Base-by-base conservation (phyloP, 2,888 invertebrate genomes). In the Taenaris catops region DNA sequence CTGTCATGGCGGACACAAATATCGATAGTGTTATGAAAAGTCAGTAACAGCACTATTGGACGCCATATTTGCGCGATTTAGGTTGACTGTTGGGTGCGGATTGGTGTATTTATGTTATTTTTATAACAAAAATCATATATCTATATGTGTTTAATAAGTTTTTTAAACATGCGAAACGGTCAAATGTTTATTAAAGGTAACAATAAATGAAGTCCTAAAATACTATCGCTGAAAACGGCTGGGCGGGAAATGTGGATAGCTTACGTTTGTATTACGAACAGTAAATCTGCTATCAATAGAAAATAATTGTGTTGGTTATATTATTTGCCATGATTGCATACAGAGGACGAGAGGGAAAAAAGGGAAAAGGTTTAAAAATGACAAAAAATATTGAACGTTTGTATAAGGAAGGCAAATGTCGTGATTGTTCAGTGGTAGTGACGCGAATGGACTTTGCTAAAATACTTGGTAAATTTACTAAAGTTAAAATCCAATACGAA, bases 171-270 rank as follows among this genome's bases (percentile, higher is more conserved):
- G 10, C 34, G 40, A 51, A 44, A 28, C 44, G 38, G 37, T 43
- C 41, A 39, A 33, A 29, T 29, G 48, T 52, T 29, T 26, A 44
- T 16, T 28, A 45, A 37, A 51, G 8, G 12, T 34, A 39, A 41
- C 41, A 50, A 53, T 53, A 42, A 37, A 17, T 38, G 38, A 31
- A 49, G 39, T 41, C 45, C 38, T 46, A 23, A 8, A 41, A 39
- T 36, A 44, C 52, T 53, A 18, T 53, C 43, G 42, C 44, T 49
- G 43, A 52, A 55, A 66, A 66, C 49, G 51, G 54, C 65, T 80
- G 80, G 83, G 87, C 87, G 87, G 87, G 87, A 87, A 87, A 87
- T 83, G 80, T 79, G 68, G 66, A 66, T 65, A 62, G 65, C 65
- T 64, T 61, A 58, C 60, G 61, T 64, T 62, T 53, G 51, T 58